Percentiles rank a stretch among this genome's conserved stretches.
Conservation (phyloP, 2,888 invertebrate genomes). For the Caenorhabditis macrosperma region DNA sequence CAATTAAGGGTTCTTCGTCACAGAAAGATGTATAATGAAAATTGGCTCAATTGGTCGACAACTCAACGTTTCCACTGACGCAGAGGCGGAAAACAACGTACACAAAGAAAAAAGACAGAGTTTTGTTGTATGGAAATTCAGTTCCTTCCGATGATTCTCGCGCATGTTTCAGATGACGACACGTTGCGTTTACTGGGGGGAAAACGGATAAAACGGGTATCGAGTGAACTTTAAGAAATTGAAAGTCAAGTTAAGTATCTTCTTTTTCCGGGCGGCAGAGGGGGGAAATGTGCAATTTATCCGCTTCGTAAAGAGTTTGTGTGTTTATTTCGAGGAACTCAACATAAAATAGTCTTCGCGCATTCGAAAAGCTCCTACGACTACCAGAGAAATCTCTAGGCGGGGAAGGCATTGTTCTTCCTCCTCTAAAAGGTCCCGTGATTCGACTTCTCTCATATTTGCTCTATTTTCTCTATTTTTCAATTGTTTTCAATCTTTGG, state of each 20-base stretch:
- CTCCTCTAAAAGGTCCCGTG: not conserved
- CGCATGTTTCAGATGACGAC: too few species aligned
- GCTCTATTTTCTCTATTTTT: not conserved
- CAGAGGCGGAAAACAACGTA: not conserved
- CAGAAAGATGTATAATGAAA: conserved; percentile 13
- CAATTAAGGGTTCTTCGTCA: conserved; percentile 16
- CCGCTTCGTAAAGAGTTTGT: conserved; percentile 4
- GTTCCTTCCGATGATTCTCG: too few species aligned
- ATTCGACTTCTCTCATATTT: not conserved
- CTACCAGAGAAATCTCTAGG: not conserved
- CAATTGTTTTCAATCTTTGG: not conserved
- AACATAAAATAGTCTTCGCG: too few species aligned
- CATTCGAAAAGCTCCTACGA: not conserved
- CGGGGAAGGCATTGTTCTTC: not conserved
- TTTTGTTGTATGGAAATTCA: too few species aligned
- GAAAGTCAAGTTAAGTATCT: conserved; percentile 44
- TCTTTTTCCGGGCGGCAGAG: conserved; percentile 21
- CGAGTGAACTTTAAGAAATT: conserved; percentile 30
- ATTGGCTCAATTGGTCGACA: conserved; percentile 31
- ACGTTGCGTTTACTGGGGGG: too few species aligned
- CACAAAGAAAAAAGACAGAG: conserved; percentile 11
- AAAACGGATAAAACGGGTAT: not conserved
- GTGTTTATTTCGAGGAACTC: conserved; percentile 29
- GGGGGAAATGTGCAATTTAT: conserved; percentile 15
- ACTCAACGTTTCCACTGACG: not conserved